Conservation (phyloP, 1,140 invertebrate species). For the Oedothorax gibbosus region DNA sequence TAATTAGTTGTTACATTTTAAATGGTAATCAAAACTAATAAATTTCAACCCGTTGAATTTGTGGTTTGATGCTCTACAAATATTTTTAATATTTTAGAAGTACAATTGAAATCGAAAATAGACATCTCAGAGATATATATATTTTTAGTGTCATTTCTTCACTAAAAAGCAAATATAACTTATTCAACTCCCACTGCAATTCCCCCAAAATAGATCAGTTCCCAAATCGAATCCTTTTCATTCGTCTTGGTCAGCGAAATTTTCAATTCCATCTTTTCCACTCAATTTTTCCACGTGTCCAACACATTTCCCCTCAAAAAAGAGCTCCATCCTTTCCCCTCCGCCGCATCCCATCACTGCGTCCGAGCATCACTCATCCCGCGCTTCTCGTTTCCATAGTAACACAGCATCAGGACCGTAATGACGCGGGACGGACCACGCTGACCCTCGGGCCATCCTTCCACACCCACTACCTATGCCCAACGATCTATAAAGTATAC, state of each 20-base stretch:
- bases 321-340: conserved; percentile 8
- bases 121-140: too few relatives aligned
- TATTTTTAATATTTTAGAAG: too few relatives aligned
- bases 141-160: too few relatives aligned
- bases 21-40: too few relatives aligned
- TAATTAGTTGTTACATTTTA: too few relatives aligned
- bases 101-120: too few relatives aligned
- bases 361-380: conserved; percentile 38
- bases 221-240: background rate
- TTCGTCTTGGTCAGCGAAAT: background rate
- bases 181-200: too few relatives aligned
- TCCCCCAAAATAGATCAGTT: too few relatives aligned
- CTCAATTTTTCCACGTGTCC: background rate
- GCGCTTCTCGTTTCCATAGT: conserved; percentile 37
- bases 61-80: too few relatives aligned
- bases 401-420: conserved; percentile 52
- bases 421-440: conserved; percentile 25
- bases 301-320: background rate
- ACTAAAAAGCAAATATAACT: too few relatives aligned
- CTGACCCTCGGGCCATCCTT: conserved; percentile 36
- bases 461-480: conserved; percentile 52
- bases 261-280: background rate
- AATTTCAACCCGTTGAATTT: too few relatives aligned
- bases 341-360: background rate
- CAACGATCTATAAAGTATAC: background rate